A percentile compares a stretch with the other conserved stretches of the same genome.
These are phyloP conservation scores for Agelaius phoeniceus DNA, from an alignment of 2,113 vertebrate genomes.

Conservation along the genomic window DNA sequence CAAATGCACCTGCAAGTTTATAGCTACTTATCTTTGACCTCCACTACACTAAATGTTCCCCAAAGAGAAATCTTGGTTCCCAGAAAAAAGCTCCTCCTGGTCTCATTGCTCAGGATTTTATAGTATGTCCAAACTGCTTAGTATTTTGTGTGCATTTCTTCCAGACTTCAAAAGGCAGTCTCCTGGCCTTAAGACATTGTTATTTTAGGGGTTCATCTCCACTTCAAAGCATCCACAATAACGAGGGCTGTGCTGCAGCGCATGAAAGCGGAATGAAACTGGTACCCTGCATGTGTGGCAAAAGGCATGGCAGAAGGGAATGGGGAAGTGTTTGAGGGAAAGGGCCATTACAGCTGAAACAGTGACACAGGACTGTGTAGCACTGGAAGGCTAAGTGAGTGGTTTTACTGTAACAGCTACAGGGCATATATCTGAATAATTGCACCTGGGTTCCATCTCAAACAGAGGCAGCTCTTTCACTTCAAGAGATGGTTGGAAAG, in stretches of 20 bases:
- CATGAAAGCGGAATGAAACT: neutral
- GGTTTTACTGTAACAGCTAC: neutral
- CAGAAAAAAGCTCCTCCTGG: neutral
- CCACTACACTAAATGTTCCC: neutral
- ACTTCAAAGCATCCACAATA: neutral
- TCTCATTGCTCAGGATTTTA: neutral
- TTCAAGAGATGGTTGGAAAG: neutral
- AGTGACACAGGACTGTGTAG: neutral
- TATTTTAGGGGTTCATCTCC: neutral
- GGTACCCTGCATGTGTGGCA: neutral
- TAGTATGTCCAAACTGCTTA: neutral
- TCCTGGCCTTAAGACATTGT: neutral
- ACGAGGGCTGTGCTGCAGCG: neutral
- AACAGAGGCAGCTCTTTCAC: neutral
- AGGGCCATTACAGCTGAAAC: neutral
- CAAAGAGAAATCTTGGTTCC: neutral
- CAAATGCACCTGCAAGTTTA: neutral
- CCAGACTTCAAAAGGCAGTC: neutral
- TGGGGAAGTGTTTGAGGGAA: neutral
- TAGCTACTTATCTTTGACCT: neutral
- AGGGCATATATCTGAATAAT: neutral
- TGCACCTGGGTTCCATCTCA: neutral
- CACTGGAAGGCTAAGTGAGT: neutral
- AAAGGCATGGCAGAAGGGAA: neutral
- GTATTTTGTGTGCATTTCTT: neutral